Conservation (phyloP, 2,113 vertebrate genomes). For the Pomatorhinus ruficollis region DNA sequence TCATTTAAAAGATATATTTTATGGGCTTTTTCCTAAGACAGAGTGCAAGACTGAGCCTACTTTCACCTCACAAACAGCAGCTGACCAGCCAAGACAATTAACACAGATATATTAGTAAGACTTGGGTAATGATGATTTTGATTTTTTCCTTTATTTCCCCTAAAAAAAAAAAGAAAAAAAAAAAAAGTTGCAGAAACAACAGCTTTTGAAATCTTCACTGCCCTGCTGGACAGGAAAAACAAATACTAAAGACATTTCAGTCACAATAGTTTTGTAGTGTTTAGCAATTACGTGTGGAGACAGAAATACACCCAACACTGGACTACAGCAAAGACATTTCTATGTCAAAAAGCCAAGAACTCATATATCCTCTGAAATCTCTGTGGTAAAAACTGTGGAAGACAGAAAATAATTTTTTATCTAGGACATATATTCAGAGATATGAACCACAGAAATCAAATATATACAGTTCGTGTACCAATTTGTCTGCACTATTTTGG, state of each 20-base stretch:
- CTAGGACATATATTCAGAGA: not conserved
- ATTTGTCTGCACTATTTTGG: not conserved
- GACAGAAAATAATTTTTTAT: not conserved
- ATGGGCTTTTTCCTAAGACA: not conserved
- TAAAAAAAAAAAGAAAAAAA: not conserved
- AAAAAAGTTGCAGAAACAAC: not conserved
- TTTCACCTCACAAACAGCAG: not conserved
- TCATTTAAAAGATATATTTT: not conserved
- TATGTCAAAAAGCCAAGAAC: not conserved
- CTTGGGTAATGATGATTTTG: not conserved
- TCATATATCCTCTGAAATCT: not conserved
- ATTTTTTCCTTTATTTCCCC: not conserved
- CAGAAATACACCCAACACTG: not conserved
- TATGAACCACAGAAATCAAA: not conserved
- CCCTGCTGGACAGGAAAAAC: not conserved
- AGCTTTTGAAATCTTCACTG: not conserved
- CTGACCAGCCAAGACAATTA: not conserved
- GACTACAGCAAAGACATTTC: not conserved
- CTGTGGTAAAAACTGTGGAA: not conserved
- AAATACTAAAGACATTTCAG: not conserved
- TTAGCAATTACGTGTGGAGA: not conserved
- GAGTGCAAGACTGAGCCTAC: not conserved
- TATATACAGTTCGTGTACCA: rapidly evolving
- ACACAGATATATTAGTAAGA: not conserved
- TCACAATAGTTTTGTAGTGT: not conserved